Evolutionary conservation across 2,888 invertebrate species (phyloP), one percentile per base, ranked within the genome.

Genomic region (Drosophila borborema): DNA sequence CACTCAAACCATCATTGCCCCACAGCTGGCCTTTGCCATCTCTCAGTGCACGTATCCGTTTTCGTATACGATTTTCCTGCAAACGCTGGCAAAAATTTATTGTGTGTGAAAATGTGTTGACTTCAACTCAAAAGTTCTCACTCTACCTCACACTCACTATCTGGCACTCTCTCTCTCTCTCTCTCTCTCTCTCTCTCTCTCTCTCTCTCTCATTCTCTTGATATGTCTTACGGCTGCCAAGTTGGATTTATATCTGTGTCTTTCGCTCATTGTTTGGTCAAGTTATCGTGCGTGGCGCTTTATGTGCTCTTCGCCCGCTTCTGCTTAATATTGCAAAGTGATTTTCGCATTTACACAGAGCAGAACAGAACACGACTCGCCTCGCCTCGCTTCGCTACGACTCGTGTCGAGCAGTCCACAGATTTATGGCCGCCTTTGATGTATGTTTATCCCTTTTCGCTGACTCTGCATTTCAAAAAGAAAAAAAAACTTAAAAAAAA

Each of bases 71-170:
- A 18, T 58, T 62, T 84, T 87, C 73, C 68, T 73, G 88, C 85
- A 60, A 71, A 82, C 81, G 88, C 71, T 79, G 58, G 82, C 86
- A 86, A 87, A 89, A 89, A 86, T 90, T 86, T 90, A 86, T 86
- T 86, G 90, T 86, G 86, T 86, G 86, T 86, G 86, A 88, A 86
- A 90, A 90, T 86, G 88, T 79, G 86, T 86, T 90, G 86, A 85
- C 83, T 89, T 88, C 88, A 81, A 82, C 88, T 89, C 86, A 86
- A 90, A 88, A 86, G 82, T 87, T 77, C 71, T 56, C 48, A 56
- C 51, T 48, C 53, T 16, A 38, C 36, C 53, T 34, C 31, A 31
- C 31, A 23, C 40, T 62, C 34, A 16, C n/a, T 34, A 20, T 31
- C 51, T 64, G 48, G n/a, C n/a, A n/a, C n/a, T n/a, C n/a, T n/a